These are phyloP conservation scores for Nothoprocta pentlandii DNA, from an alignment of 2,113 vertebrate species.

Conservation along the genomic window DNA sequence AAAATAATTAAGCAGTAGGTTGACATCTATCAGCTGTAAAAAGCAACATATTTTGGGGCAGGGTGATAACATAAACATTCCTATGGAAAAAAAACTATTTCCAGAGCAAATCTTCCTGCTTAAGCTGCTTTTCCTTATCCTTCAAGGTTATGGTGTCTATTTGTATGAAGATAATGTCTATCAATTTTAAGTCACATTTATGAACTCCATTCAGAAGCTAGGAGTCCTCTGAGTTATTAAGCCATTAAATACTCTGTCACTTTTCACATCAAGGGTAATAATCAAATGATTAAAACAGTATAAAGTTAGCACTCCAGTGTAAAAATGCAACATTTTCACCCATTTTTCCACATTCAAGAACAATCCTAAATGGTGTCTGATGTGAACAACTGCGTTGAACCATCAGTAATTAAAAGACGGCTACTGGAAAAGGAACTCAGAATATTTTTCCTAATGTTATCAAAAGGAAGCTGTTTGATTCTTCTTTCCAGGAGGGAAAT, in stretches of 20 bases:
- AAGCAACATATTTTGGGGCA: neutral
- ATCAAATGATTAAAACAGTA: conserved; percentile 55
- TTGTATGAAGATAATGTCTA: neutral
- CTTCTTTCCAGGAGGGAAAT: neutral
- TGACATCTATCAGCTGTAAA: neutral
- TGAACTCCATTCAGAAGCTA: conserved; percentile 5
- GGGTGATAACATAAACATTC: neutral
- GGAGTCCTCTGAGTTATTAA: conserved; percentile 46
- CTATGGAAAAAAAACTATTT: neutral
- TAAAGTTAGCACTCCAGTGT: conserved; percentile 45
- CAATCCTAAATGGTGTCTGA: neutral
- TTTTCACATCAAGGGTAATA: conserved; percentile 47
- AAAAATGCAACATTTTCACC: conserved; percentile 48
- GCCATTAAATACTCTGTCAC: conserved; percentile 1
- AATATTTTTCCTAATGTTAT: neutral
- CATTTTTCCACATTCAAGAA: conserved; percentile 32
- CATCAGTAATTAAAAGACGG: conserved; percentile 20
- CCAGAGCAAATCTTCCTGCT: neutral
- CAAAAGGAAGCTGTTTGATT: neutral
- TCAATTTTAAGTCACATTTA: neutral
- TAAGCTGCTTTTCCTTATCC: neutral
- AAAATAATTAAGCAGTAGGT: neutral
- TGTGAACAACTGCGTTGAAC: neutral
- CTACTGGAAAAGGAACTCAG: neutral
- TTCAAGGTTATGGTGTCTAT: neutral